Conservation (phyloP, 2,797 vertebrate genomes). For the Anguilla anguilla region DNA sequence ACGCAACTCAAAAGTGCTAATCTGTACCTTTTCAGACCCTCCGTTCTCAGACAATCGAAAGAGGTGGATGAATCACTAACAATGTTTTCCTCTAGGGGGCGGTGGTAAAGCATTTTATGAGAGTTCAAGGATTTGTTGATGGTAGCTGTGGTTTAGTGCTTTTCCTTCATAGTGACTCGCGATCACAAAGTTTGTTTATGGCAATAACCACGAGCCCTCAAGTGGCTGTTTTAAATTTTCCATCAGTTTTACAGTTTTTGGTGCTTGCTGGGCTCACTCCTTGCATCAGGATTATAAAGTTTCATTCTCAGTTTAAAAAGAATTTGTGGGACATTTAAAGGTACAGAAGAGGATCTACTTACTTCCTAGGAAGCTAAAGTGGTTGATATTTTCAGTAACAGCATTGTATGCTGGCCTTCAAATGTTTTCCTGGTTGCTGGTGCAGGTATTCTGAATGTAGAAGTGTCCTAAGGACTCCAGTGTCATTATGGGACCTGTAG, state of each 20-base stretch:
- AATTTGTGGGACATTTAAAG: neutral
- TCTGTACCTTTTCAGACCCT: neutral
- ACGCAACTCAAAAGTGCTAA: neutral
- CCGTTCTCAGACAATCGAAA: neutral
- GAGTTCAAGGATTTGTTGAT: neutral
- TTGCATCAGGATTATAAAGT: neutral
- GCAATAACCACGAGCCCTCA: neutral
- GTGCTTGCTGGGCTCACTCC: neutral
- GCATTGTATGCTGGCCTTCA: neutral
- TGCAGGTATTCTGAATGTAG: neutral
- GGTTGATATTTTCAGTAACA: neutral
- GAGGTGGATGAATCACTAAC: neutral
- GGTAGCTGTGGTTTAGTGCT: neutral
- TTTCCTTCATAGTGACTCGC: neutral
- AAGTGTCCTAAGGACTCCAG: neutral
- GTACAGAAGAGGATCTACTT: neutral
- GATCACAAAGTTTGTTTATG: neutral
- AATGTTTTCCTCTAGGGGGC: constrained; percentile 1
- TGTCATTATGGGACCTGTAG: neutral
- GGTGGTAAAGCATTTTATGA: neutral
- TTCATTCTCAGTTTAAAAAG: neutral
- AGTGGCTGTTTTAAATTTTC: neutral
- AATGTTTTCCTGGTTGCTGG: neutral
- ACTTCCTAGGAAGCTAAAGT: neutral
- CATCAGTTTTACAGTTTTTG: neutral